Evolutionary conservation across 2,888 invertebrate genomes (phyloP), one percentile per base, ranked within the genome.

Genomic region (Mystacides longicornis): DNA sequence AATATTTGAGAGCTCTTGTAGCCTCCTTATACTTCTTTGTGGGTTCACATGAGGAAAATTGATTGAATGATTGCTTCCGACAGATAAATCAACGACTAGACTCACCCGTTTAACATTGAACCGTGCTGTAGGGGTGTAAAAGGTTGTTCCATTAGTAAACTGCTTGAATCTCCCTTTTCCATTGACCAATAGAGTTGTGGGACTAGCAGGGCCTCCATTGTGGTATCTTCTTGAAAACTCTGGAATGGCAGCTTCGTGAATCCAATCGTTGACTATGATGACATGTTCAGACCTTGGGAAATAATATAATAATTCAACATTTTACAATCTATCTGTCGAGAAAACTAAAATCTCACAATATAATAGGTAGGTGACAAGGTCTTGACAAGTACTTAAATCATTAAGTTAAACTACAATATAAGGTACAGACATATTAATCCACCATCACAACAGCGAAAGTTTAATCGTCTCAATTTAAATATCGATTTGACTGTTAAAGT

Each of bases 221-320:
- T 93, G 91, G 67, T 92, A 90, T 67, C 93, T 93, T n/a, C 83
- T 81, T 0, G 88, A 78, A 70, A 93, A 93, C 71, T 86, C 87
- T 2, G 82, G 79, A 16, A 84, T 77, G 0, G 89, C 83, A 2
- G 85, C 69, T 59, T 81, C 79, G 63, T 87, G 85, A 42, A 86
- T 81, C 94, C 94, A 95, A 67, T 94, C 94, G 27, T 86, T 82
- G 2, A 93, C 76, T 3, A 83, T 71, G 67, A 94, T 80, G 1
- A 82, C 81, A 70, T 93, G 91, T 37, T 86, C 84, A 0, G 82
- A 77, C 62, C 77, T 77, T 67, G 1, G 64, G 64, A 37, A 7
- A 37, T 27, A 14, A 37, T 37, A 16, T 3, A 37, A 14, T n/a
- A 27, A 27, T 27, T 11, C 11, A 27, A 27, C 11, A 5, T 7